Conservation (phyloP, 2,797 vertebrate species). For the Myotis planiceps region DNA sequence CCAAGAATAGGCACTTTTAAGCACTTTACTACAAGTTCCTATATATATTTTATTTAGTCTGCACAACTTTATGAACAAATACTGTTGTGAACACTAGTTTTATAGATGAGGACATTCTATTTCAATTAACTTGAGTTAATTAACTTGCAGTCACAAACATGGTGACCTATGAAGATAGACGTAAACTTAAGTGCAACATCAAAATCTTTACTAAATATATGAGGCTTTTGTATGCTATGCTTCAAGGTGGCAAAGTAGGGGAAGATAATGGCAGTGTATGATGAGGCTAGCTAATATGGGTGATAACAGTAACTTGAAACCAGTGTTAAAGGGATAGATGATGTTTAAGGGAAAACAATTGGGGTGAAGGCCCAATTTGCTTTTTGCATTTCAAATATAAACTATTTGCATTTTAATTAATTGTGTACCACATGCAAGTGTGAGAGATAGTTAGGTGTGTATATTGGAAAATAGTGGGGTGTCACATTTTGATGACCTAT, state of each 20-base stretch:
- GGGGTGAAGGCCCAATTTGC: background rate
- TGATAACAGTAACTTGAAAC: background rate
- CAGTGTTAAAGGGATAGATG: background rate
- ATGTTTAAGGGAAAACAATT: background rate
- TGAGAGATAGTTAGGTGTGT: background rate
- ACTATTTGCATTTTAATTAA: background rate
- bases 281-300: background rate
- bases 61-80: background rate
- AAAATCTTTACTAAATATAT: background rate
- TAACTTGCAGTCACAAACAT: background rate
- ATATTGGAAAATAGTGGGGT: background rate
- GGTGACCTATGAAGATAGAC: background rate
- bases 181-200: background rate
- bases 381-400: background rate
- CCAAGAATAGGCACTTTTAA: background rate
- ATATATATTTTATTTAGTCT: background rate
- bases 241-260: background rate
- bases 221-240: background rate
- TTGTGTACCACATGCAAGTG: background rate
- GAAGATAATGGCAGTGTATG: accelerated
- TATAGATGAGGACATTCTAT: background rate
- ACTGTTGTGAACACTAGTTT: background rate
- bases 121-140: background rate
- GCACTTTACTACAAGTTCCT: background rate
- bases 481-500: background rate